Evolutionary conservation across 2,113 vertebrate species (phyloP).

Genomic region (Balaeniceps rex): DNA sequence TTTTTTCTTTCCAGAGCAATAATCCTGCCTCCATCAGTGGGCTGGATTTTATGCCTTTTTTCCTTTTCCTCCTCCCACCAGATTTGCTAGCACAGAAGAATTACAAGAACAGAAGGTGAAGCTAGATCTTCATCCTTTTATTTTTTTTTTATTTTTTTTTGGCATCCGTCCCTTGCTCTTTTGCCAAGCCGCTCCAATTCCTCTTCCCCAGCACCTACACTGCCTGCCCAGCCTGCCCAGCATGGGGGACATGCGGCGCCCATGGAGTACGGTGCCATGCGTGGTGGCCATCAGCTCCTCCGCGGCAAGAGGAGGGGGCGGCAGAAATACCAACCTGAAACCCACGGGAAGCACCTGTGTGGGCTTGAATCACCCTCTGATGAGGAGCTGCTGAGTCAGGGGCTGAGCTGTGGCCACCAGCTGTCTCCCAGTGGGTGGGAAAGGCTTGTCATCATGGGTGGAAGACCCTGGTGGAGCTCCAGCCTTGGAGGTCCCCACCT

Average conservation of each 20-base stretch:
- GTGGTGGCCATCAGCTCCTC: not conserved
- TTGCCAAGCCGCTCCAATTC: not conserved
- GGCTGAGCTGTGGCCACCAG: not conserved
- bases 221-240: not conserved
- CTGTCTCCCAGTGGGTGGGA: not conserved
- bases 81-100: conserved; percentile 19
- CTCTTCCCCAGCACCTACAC: not conserved
- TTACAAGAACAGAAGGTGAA: conserved; percentile 61
- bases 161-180: conserved; percentile 11
- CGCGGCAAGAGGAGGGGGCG: not conserved
- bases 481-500: not conserved
- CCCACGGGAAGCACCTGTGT: not conserved
- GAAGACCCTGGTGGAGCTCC: not conserved
- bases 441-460: not conserved
- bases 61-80: conserved; percentile 42
- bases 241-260: rapidly evolving
- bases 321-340: not conserved
- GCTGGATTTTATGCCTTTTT: conserved; percentile 21
- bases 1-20: not conserved
- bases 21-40: not conserved
- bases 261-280: rapidly evolving
- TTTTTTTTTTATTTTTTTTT: not conserved
- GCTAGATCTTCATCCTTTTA: conserved; percentile 21
- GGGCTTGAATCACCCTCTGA: not conserved
- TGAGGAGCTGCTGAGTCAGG: not conserved